Conservation (phyloP, 2,113 vertebrate species). For the Macaca fascicularis region DNA sequence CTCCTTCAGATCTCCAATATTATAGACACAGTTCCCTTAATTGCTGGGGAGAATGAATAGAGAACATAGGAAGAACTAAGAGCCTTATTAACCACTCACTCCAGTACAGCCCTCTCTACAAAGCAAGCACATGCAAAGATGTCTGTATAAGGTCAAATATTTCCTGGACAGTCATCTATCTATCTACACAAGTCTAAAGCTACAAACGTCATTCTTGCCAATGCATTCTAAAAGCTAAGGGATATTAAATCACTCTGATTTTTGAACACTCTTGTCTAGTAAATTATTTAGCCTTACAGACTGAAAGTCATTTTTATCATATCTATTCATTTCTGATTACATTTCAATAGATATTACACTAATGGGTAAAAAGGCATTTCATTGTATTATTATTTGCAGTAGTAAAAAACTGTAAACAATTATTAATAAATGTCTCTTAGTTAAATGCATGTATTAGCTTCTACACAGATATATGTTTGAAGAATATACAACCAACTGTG, state of each 20-base stretch:
- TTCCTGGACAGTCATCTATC: background rate
- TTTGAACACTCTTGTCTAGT: conserved; percentile 23
- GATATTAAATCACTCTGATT: conserved; percentile 43
- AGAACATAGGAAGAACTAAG: background rate
- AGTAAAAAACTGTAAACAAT: background rate
- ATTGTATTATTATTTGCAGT: background rate
- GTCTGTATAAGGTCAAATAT: background rate
- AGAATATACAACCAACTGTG: background rate
- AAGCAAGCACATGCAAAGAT: conserved; percentile 29
- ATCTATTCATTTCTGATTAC: conserved; percentile 43
- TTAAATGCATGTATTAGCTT: background rate
- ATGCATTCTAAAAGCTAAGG: background rate
- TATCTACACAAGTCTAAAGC: conserved; percentile 10
- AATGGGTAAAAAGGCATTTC: background rate
- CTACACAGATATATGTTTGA: background rate
- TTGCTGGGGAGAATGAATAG: background rate
- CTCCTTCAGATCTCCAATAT: background rate
- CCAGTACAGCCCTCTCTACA: background rate
- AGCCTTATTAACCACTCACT: background rate
- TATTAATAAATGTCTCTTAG: background rate
- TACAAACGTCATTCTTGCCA: background rate
- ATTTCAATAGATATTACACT: background rate
- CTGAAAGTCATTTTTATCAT: background rate
- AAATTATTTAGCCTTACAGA: background rate
- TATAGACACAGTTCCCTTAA: conserved; percentile 15